A percentile compares a stretch with the other conserved stretches of the same genome.
Evolutionary conservation across 2,888 invertebrate genomes (phyloP).

Genomic region (Psylliodes chrysocephalus): DNA sequence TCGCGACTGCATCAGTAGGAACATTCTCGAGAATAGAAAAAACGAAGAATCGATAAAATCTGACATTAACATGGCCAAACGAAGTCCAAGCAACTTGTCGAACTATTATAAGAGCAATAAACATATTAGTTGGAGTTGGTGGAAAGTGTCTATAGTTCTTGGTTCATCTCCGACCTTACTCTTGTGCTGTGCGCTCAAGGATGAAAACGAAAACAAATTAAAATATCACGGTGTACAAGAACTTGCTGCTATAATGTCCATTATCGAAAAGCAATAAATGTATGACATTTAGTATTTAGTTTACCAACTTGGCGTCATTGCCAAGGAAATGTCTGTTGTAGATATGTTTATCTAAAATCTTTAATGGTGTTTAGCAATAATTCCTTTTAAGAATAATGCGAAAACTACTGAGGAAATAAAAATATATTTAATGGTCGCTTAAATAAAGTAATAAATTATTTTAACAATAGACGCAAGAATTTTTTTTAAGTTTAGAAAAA

Average conservation of each 20-base stretch:
- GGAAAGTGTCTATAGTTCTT: conserved; percentile 11
- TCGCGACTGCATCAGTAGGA: conserved; percentile 37
- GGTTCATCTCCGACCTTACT: background rate
- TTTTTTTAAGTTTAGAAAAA: too few species aligned
- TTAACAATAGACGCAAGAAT: too few species aligned
- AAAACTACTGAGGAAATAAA: too few species aligned
- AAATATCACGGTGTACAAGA: conserved; percentile 17
- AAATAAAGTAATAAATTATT: too few species aligned
- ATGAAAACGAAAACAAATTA: conserved; percentile 27
- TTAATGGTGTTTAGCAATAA: too few species aligned
- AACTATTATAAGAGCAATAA: conserved; percentile 32
- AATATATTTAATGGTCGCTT: too few species aligned
- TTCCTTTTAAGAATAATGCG: too few species aligned
- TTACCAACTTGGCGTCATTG: background rate
- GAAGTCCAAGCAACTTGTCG: conserved; percentile 31
- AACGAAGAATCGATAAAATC: conserved; percentile 39
- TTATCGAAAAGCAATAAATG: conserved; percentile 15
- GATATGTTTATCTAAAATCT: too few species aligned
- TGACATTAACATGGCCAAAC: conserved; percentile 36
- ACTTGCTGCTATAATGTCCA: conserved; percentile 11
- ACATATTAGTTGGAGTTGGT: conserved; percentile 24
- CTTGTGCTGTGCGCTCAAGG: background rate
- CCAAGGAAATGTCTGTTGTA: background rate
- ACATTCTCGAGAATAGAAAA: conserved; percentile 35
- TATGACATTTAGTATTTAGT: conserved; percentile 12